Conservation (phyloP, 2,888 invertebrate species). For the Lutraria lutraria region DNA sequence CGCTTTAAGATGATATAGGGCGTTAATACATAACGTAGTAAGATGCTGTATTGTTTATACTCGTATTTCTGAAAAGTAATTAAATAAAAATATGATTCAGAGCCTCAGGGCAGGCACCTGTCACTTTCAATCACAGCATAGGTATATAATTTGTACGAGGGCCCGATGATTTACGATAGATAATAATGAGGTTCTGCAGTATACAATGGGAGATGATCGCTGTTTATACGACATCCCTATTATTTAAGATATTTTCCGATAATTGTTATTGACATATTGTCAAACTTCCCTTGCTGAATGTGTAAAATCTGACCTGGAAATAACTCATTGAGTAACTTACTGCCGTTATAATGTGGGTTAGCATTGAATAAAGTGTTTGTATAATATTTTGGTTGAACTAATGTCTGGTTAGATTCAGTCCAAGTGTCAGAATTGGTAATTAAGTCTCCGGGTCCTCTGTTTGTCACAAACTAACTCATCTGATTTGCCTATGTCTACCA, state of each 20-base stretch:
- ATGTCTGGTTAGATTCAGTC: no score
- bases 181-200: background rate
- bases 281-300: background rate
- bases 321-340: no score
- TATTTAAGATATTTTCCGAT: background rate
- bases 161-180: background rate
- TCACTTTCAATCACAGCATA: background rate
- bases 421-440: no score
- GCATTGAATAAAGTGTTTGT: no score
- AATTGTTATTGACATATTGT: background rate
- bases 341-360: no score
- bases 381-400: no score
- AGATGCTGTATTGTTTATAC: background rate
- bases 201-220: background rate
- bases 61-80: background rate
- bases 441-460: no score
- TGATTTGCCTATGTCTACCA: no score
- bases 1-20: background rate
- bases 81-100: background rate
- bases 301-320: background rate
- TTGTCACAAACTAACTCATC: no score
- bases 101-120: background rate
- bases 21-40: background rate
- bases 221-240: background rate
- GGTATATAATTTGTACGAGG: background rate